phyloP scores from a whole-genome alignment of 2,888 invertebrate species.

The Eurytoma adleriae region DNA sequence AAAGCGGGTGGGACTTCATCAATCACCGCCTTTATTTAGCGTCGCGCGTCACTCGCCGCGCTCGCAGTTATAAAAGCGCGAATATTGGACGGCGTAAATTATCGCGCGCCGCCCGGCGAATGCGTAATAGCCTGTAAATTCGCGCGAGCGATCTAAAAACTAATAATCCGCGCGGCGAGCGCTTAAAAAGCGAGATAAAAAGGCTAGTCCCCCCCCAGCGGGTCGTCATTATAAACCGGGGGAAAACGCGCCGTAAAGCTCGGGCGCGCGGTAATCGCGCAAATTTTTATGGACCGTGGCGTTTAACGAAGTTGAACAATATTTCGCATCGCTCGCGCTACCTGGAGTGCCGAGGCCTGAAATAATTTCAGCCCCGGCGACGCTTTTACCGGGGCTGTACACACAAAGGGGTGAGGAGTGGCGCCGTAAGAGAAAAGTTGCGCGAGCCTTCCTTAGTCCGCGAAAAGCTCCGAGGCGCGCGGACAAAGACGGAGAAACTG shows the following conservation, averaged over 20 bases:
- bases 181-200: neutral
- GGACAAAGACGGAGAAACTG: neutral
- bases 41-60: neutral
- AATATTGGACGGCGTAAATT: constrained; percentile 43
- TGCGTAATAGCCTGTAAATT: constrained; percentile 11
- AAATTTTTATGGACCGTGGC: constrained; percentile 43
- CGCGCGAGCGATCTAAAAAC: constrained; percentile 25
- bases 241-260: no score
- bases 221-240: no score
- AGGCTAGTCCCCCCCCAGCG: no score
- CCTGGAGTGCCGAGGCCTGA: constrained; percentile 22
- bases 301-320: constrained; percentile 48
- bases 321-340: constrained; percentile 13
- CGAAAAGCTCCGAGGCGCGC: neutral
- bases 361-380: constrained; percentile 38
- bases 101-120: neutral
- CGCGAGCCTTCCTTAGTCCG: neutral
- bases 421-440: constrained; percentile 38
- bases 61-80: constrained; percentile 19
- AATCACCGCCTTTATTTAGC: neutral
- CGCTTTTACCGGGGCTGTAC: constrained; percentile 35
- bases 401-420: constrained; percentile 16
- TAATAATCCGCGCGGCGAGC: constrained; percentile 15
- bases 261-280: constrained; percentile 19
- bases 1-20: neutral